Evolutionary conservation across 2,888 invertebrate genomes (phyloP).

Genomic region (Drosophila maculinotata): DNA sequence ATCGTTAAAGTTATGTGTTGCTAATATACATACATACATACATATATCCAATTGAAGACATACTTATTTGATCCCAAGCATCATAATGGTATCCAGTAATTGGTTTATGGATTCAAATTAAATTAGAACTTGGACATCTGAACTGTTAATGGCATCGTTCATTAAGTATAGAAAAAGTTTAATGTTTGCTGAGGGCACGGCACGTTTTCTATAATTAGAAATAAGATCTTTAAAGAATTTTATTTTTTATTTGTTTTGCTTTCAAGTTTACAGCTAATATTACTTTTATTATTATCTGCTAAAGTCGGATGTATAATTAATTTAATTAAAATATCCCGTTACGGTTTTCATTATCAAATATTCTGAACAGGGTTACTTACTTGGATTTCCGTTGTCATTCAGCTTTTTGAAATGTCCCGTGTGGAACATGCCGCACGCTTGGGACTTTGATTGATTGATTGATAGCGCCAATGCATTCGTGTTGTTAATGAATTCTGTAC

Average conservation of each 20-base stretch:
- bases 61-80: constrained; percentile 3
- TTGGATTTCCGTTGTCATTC: constrained; percentile 27
- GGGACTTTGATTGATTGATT: constrained; percentile 55
- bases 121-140: constrained; percentile 9
- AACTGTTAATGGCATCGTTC: constrained; percentile 19
- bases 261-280: too few species aligned
- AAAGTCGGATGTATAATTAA: constrained; percentile 4
- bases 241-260: too few species aligned
- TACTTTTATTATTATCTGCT: not conserved
- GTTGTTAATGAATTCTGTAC: constrained; percentile 4
- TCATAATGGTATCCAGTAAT: constrained; percentile 9
- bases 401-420: constrained; percentile 18
- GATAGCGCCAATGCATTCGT: constrained; percentile 1
- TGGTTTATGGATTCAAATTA: constrained; percentile 30
- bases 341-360: not conserved
- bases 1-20: constrained; percentile 55
- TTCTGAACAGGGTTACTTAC: constrained; percentile 3
- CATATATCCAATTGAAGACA: constrained; percentile 8
- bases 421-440: constrained; percentile 6
- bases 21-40: not conserved
- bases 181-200: too few species aligned
- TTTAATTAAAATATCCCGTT: not conserved
- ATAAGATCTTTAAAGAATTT: too few species aligned
- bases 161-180: not conserved
- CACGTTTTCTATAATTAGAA: too few species aligned